These are phyloP conservation scores for Acomys russatus DNA, from an alignment of 2,797 vertebrate genomes.

Conservation along the genomic window DNA sequence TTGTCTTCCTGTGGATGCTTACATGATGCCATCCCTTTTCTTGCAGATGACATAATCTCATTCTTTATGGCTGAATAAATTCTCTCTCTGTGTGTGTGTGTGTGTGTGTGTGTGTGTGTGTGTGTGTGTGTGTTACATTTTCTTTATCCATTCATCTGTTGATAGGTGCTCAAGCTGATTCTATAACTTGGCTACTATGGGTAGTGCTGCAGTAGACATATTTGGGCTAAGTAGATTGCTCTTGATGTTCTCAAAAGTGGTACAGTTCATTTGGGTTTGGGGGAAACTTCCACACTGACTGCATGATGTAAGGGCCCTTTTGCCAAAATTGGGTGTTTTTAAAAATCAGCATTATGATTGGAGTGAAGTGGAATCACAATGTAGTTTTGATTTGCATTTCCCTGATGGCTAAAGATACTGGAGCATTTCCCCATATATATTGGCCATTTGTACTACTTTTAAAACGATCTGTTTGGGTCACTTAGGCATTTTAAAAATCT, in stretches of 20 bases:
- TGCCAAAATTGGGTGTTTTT: not conserved
- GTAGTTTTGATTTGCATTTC: not conserved
- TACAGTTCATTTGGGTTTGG: not conserved
- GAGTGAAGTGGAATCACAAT: not conserved
- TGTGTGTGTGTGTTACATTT: not conserved
- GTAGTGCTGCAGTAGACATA: not conserved
- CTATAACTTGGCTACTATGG: too few species aligned
- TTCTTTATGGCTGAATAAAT: not conserved
- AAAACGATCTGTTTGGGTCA: not conserved
- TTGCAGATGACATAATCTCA: not conserved
- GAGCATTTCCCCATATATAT: not conserved
- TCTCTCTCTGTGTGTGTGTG: too few species aligned
- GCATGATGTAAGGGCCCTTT: not conserved
- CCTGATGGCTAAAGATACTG: not conserved
- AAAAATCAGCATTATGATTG: not conserved
- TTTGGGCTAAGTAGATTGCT: not conserved
- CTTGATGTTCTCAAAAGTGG: not conserved
- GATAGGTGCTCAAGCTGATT: not conserved
- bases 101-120: not conserved
- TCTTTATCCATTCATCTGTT: not conserved
- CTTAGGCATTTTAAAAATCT: not conserved
- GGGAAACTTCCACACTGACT: not conserved
- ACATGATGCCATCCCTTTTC: not conserved
- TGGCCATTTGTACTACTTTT: not conserved
- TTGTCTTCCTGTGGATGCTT: not conserved